phyloP scores from a whole-genome alignment of 2,113 vertebrate genomes.

The Cynocephalus volans region DNA sequence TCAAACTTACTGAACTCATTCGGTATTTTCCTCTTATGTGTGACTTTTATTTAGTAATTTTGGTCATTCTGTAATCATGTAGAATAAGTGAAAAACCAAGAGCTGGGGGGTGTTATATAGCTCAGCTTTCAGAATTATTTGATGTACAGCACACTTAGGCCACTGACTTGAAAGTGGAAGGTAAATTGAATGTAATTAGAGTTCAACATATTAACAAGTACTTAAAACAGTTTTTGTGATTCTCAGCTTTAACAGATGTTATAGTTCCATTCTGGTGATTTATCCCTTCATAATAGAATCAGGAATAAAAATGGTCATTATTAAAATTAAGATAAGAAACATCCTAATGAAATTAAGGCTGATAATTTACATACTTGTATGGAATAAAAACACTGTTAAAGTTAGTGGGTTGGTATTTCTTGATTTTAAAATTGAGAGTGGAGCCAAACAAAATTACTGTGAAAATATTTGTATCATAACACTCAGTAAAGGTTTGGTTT shows the following conservation, averaged over 20 bases:
- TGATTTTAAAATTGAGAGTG: slow-evolving; percentile 60
- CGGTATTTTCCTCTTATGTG: neutral
- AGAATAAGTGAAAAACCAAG: slow-evolving; percentile 50
- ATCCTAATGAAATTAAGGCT: slow-evolving; percentile 36
- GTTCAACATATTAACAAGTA: neutral
- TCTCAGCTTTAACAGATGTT: slow-evolving; percentile 5
- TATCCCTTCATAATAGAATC: slow-evolving; percentile 34
- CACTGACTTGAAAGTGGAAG: slow-evolving; percentile 36
- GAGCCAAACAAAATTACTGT: slow-evolving; percentile 36
- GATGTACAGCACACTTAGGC: neutral
- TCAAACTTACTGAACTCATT: neutral
- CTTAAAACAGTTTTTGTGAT: slow-evolving; percentile 18
- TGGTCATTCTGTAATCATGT: slow-evolving; percentile 12
- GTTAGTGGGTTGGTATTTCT: slow-evolving; percentile 27
- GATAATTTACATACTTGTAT: neutral
- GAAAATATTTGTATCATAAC: slow-evolving; percentile 69
- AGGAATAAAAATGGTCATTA: slow-evolving; percentile 26
- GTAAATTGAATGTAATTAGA: slow-evolving; percentile 34
- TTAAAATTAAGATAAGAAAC: slow-evolving; percentile 32
- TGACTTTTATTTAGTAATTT: slow-evolving; percentile 49
- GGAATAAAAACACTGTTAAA: slow-evolving; percentile 39
- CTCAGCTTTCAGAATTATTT: slow-evolving; percentile 49
- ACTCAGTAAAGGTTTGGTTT: slow-evolving; percentile 49
- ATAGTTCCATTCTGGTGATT: neutral
- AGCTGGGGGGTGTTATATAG: neutral